Base-by-base conservation (phyloP, 2,113 vertebrate species). In the Globicephala melas region DNA sequence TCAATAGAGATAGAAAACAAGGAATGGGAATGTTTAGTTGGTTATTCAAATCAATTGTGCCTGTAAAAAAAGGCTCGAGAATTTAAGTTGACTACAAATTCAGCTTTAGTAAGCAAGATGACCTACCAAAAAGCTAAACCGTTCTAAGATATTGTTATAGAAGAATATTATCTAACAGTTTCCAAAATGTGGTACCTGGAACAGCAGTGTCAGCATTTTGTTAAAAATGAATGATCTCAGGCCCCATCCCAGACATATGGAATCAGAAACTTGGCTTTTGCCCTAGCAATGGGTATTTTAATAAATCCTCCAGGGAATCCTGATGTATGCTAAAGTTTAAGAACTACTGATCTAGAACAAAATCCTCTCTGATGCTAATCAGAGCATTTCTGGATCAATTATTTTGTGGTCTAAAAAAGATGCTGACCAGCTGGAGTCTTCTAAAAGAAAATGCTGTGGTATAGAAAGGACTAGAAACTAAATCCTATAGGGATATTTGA, bases 11-110 rank as follows among this genome's bases (percentile, higher is more conserved):
- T 36, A 88, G 31, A 63, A 87, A 93, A 84, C 41, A 76, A 96
- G 18, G 84, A 95, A 83, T 81, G 76, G 12, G 21, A 44, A 47
- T 95, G 31, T 50, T 86, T 80, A 53, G 6, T 81, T 76, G 21
- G 4, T 92, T 80, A 90, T 90, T 91, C 73, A 96, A 47, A 89
- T 96, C 38, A 89, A 8, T 58, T 91, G 2, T 86, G 17, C 23
- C 26, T 85, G 1, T 77, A 53, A 89, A 87, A 92, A 68, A 77
- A 47, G 44, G 63, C 36, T 76, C 70, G 62, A 53, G 63, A 74
- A 95, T 92, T 86, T 90, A 13, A 91, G 11, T 70, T 90, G 73
- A 76, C 44, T 71, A 12, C 33, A 93, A 77, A 38, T 96, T 96
- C 67, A 89, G 21, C 15, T 87, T 74, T 60, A 94, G 38, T 71